Percentiles rank a stretch among this genome's conserved stretches.
Conservation (phyloP, 2,113 vertebrate species). For the Anthoscopus minutus region DNA sequence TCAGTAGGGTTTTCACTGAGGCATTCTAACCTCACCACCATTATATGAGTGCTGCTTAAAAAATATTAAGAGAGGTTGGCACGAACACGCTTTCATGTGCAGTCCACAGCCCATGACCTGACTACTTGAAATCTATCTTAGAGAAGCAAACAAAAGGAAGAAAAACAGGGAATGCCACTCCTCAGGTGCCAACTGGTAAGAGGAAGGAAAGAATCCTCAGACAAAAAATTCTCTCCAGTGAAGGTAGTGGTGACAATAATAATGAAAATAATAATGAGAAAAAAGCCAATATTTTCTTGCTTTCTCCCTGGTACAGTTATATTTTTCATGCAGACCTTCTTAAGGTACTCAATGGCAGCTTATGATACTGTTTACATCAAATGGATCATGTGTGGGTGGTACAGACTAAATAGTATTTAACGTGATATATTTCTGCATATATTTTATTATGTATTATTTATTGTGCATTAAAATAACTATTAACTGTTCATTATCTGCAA, state of each 20-base stretch:
- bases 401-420: not conserved
- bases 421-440: fast-evolving
- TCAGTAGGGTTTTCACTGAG: not conserved
- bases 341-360: not conserved
- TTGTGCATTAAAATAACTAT: not conserved
- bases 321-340: not conserved
- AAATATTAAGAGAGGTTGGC: not conserved
- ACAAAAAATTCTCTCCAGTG: not conserved
- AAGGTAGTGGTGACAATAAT: not conserved
- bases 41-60: fast-evolving
- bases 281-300: not conserved
- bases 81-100: not conserved
- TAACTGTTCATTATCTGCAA: not conserved
- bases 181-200: not conserved
- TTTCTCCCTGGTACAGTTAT: not conserved
- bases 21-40: not conserved
- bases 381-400: fast-evolving
- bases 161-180: not conserved
- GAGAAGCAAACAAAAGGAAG: not conserved
- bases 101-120: not conserved
- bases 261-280: not conserved
- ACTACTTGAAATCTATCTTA: not conserved
- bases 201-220: not conserved
- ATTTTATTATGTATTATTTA: not conserved
- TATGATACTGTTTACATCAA: not conserved